A percentile compares a stretch with the other conserved stretches of the same genome.
Evolutionary conservation across 1,140 invertebrate genomes (phyloP).

Genomic region (Drosophila auraria): DNA sequence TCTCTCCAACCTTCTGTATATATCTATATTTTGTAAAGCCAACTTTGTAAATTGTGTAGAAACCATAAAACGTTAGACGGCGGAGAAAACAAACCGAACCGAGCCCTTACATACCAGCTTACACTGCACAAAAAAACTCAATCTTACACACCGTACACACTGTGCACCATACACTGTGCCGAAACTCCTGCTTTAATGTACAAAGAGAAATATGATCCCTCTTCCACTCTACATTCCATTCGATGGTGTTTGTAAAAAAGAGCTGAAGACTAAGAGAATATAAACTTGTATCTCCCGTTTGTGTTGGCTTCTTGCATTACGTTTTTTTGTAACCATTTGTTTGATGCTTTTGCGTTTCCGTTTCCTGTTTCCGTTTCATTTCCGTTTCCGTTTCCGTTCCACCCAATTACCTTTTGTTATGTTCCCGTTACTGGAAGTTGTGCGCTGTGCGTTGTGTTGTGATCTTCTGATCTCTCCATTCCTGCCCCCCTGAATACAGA

Average conservation of each 20-base stretch:
- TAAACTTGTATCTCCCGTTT: slow-evolving; percentile 29
- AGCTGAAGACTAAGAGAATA: slow-evolving; percentile 24
- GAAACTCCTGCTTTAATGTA: slow-evolving; percentile 13
- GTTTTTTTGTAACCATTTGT: slow-evolving; percentile 35
- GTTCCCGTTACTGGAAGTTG: slow-evolving; percentile 62
- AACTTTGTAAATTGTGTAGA: slow-evolving; percentile 42
- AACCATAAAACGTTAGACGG: slow-evolving; percentile 9
- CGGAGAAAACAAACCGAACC: slow-evolving; percentile 14
- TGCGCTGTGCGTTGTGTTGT: slow-evolving; percentile 73
- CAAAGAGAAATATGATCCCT: slow-evolving; percentile 14
- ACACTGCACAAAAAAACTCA: slow-evolving; percentile 34
- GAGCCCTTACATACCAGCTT: slow-evolving; percentile 22
- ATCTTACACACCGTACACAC: not conserved
- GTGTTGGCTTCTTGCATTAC: slow-evolving; percentile 41
- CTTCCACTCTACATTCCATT: slow-evolving; percentile 18
- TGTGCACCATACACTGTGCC: not conserved
- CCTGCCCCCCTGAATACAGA: slow-evolving; percentile 7
- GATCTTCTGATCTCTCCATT: slow-evolving; percentile 38
- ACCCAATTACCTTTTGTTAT: slow-evolving; percentile 20
- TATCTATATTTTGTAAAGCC: slow-evolving; percentile 31
- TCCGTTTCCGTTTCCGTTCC: slow-evolving; percentile 35
- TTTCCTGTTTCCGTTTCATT: slow-evolving; percentile 20
- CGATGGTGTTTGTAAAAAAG: slow-evolving; percentile 37
- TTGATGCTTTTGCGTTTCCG: slow-evolving; percentile 45
- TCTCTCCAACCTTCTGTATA: slow-evolving; percentile 19